These are phyloP conservation scores for Drosophila orena DNA, from an alignment of 1,140 invertebrate genomes.

Conservation along the genomic window DNA sequence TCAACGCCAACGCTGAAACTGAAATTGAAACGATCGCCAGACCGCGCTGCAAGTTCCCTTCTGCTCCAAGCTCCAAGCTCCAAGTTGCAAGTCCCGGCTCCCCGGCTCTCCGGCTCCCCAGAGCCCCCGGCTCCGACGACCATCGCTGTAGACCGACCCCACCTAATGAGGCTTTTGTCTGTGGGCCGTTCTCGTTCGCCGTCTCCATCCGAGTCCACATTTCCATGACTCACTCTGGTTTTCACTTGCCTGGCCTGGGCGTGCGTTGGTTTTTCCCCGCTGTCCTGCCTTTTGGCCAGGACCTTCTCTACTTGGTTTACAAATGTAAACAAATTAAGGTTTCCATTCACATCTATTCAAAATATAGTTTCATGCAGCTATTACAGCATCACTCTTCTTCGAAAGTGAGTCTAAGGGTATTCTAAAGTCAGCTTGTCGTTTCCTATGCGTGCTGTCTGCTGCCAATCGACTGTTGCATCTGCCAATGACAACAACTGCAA, in stretches of 20 bases:
- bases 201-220: neutral
- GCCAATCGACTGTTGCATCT: conserved; percentile 72
- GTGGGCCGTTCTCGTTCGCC: conserved; percentile 47
- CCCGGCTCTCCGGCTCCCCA: neutral
- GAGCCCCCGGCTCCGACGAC: conserved; percentile 8
- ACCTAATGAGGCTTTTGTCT: conserved; percentile 81
- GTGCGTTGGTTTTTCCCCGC: conserved; percentile 13
- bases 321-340: neutral
- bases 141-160: conserved; percentile 49
- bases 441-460: conserved; percentile 61
- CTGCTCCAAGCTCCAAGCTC: neutral
- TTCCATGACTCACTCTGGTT: conserved; percentile 67
- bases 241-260: conserved; percentile 57
- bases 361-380: too few species aligned
- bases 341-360: too few species aligned
- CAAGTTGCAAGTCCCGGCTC: conserved; percentile 6
- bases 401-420: conserved; percentile 1
- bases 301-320: too few species aligned
- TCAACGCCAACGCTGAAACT: conserved; percentile 80
- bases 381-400: too few species aligned
- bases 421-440: neutral
- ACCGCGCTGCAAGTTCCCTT: neutral
- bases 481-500: conserved; percentile 70
- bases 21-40: conserved; percentile 68
- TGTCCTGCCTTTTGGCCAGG: neutral